Evolutionary conservation across 2,888 invertebrate genomes (phyloP).

Genomic region (Lasioglossum marginatum): DNA sequence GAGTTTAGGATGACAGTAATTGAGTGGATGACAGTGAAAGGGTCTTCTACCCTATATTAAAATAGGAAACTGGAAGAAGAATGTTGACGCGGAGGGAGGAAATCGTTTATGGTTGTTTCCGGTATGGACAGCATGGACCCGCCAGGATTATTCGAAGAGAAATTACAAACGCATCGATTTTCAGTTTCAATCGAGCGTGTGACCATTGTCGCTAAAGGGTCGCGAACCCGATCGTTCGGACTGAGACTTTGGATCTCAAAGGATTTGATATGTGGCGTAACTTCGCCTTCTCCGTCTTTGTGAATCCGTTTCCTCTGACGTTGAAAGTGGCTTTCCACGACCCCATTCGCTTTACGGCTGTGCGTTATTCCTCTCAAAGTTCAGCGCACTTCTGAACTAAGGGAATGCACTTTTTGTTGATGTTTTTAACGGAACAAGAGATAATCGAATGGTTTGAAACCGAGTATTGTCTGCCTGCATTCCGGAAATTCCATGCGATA

Average conservation of each 20-base stretch:
- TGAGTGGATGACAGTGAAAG: too few species aligned
- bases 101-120: neutral
- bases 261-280: slow-evolving; percentile 22
- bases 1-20: too few species aligned
- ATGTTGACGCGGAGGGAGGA: neutral
- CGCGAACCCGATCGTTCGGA: slow-evolving; percentile 22
- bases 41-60: neutral
- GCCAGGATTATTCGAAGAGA: slow-evolving; percentile 7
- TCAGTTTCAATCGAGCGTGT: slow-evolving; percentile 34
- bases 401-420: slow-evolving; percentile 5
- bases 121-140: neutral
- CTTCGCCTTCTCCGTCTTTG: slow-evolving; percentile 11
- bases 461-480: neutral
- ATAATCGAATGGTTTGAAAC: neutral
- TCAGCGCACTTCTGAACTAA: neutral
- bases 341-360: slow-evolving; percentile 12
- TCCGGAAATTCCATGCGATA: neutral
- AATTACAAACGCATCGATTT: slow-evolving; percentile 49
- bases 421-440: neutral
- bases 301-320: slow-evolving; percentile 9
- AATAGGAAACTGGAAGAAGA: neutral
- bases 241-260: slow-evolving; percentile 33
- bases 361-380: slow-evolving; percentile 3
- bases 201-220: slow-evolving; percentile 23
- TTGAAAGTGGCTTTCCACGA: slow-evolving; percentile 27